Evolutionary conservation across 2,113 vertebrate species (phyloP).

Genomic region (Diadophis punctatus): DNA sequence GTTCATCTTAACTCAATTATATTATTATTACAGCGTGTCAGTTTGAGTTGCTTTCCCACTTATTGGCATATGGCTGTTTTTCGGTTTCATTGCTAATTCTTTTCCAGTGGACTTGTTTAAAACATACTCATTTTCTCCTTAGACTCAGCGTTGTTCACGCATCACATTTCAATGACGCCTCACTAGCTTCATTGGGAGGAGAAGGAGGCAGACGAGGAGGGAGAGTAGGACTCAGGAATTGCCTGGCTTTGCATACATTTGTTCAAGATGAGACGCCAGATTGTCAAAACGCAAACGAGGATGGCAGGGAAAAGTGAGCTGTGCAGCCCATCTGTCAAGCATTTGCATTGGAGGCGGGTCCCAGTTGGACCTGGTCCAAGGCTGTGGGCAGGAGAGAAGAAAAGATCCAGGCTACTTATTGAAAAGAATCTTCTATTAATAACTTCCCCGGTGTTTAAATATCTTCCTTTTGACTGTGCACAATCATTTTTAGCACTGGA

Average conservation of each 20-base stretch:
- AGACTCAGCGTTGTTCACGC: conserved; percentile 53
- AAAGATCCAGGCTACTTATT: conserved; percentile 32
- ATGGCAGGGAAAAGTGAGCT: conserved; percentile 57
- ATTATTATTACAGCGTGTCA: conserved; percentile 65
- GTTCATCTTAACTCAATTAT: conserved; percentile 69
- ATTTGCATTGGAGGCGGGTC: conserved; percentile 49
- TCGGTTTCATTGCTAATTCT: conserved; percentile 70
- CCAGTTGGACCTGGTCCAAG: conserved; percentile 54
- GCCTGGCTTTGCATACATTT: conserved; percentile 54
- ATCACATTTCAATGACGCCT: conserved; percentile 63
- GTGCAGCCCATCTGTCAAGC: conserved; percentile 45
- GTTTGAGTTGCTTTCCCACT: conserved; percentile 64
- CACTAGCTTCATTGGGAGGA: conserved; percentile 57
- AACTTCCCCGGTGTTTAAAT: conserved; percentile 27
- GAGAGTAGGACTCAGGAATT: conserved; percentile 36
- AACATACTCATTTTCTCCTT: conserved; percentile 68
- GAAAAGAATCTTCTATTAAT: conserved; percentile 51
- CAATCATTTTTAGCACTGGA: conserved; percentile 18
- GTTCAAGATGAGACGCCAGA: conserved; percentile 51
- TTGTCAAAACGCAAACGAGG: conserved; percentile 58
- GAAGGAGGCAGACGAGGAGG: conserved; percentile 41
- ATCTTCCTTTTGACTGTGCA: not conserved
- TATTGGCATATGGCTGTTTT: conserved; percentile 69
- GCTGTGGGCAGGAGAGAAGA: conserved; percentile 48
- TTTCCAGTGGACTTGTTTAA: conserved; percentile 74